Evolutionary conservation across 1,140 invertebrate genomes (phyloP), one percentile per base, ranked within the genome.

Genomic region (Callitettix versicolor): DNA sequence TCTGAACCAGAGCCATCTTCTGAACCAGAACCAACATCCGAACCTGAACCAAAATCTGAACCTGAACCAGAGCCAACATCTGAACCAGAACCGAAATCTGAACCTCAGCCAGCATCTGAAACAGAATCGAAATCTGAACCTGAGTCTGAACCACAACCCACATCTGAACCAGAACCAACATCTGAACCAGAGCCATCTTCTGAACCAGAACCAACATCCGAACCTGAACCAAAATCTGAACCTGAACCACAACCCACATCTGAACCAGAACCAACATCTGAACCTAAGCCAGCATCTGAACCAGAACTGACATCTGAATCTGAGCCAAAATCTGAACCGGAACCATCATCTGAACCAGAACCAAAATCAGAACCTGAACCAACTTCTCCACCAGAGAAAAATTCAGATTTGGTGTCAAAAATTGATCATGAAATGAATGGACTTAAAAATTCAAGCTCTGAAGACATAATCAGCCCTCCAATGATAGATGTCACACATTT

Each of bases 51-150:
- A 0, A 40, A 42, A 48, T 14, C 54, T 7, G 58, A 67, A 33
- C 26, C 58, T 9, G 57, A 61, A 51, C 60, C 62, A 14, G 55
- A 54, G 56, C 47, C 63, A 14, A 51, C 26, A 20, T 22, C 56
- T 11, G 59, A 63, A 24, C 52, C 57, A 11, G 53, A 50, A 33
- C 42, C 56, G 6, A 66, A 67, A 60, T 62, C 68, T 18, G 62
- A 63, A 53, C 58, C 65, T 5, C 60, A 65, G 65, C 53, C 67
- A 6, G 62, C 62, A 63, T 42, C 58, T 6, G 61, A 63, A 52
- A 58, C 63, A 18, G 63, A 67, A 57, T 59, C 69, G 42, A 58
- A 64, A 60, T 58, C 68, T 20, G 59, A 67, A 61, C 53, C 66
- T 1, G 61, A 61, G 41, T 26, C 66, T 20, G 63, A 64, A 60